phyloP scores from a whole-genome alignment of 2,797 vertebrate genomes.

The Staurois parvus region DNA sequence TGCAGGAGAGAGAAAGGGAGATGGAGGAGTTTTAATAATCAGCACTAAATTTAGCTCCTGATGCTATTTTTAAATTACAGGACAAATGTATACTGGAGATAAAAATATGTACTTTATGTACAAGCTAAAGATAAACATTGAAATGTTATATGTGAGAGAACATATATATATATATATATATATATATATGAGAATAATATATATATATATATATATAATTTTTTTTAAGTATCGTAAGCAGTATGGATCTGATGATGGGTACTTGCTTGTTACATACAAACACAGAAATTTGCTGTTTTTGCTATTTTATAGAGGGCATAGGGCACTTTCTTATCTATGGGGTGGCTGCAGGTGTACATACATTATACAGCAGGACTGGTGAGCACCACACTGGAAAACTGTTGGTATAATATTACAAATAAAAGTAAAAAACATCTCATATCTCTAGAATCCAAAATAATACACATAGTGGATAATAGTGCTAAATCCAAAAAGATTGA shows the following conservation, averaged over 20 bases:
- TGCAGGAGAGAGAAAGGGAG: not conserved
- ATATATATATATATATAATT: not conserved
- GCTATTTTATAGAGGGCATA: too few relatives aligned
- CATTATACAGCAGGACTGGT: too few relatives aligned
- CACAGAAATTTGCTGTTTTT: not conserved
- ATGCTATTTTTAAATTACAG: constrained; percentile 57
- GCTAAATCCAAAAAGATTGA: not conserved
- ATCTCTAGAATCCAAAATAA: not conserved
- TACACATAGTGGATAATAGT: not conserved
- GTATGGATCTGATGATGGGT: too few relatives aligned
- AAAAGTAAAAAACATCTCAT: too few relatives aligned
- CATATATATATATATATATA: too few relatives aligned
- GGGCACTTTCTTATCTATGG: not conserved
- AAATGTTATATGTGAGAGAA: not conserved
- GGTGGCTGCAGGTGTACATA: too few relatives aligned
- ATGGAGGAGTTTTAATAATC: constrained; percentile 44
- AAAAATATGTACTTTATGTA: constrained; percentile 40
- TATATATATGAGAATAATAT: not conserved
- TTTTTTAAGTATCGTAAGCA: too few relatives aligned
- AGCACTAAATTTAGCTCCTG: constrained; percentile 52
- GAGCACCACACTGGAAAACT: not conserved
- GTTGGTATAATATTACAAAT: not conserved
- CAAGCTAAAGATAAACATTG: constrained; percentile 15
- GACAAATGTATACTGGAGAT: constrained; percentile 53
- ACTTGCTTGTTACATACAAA: not conserved